Conservation (phyloP, 1,140 invertebrate genomes). For the Brachionus manjavacas region DNA sequence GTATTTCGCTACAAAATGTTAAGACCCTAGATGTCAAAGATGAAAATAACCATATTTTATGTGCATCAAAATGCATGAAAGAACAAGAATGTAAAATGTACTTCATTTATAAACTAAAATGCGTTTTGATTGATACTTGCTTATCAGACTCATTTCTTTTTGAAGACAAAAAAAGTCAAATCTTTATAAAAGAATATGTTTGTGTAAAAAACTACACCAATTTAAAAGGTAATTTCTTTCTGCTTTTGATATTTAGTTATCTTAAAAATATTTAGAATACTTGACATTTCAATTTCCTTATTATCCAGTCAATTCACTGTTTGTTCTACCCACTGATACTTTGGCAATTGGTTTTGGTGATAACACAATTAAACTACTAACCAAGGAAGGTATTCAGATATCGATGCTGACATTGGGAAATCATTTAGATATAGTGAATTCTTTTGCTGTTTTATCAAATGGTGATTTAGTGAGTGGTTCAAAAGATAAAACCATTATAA, state of each 20-base stretch:
- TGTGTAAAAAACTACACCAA: neutral
- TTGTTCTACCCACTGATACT: neutral
- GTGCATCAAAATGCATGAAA: neutral
- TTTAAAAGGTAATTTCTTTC: neutral
- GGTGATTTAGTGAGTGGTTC: neutral
- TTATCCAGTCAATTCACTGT: neutral
- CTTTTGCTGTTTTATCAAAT: neutral
- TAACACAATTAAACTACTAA: neutral
- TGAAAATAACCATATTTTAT: neutral
- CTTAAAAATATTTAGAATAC: neutral
- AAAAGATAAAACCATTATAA: constrained; percentile 6
- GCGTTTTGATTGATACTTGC: neutral
- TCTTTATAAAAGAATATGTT: neutral
- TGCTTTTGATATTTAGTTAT: no score
- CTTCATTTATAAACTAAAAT: neutral
- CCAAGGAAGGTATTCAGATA: neutral
- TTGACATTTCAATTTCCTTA: neutral
- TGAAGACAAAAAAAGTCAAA: neutral
- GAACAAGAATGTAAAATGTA: neutral
- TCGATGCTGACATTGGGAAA: neutral
- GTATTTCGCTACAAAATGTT: neutral
- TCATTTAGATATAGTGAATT: neutral
- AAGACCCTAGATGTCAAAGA: neutral
- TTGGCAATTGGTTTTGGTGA: neutral
- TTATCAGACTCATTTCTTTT: neutral